These are phyloP conservation scores for Bradynema listronoti DNA, from an alignment of 1,140 invertebrate species.

Conservation along the genomic window DNA sequence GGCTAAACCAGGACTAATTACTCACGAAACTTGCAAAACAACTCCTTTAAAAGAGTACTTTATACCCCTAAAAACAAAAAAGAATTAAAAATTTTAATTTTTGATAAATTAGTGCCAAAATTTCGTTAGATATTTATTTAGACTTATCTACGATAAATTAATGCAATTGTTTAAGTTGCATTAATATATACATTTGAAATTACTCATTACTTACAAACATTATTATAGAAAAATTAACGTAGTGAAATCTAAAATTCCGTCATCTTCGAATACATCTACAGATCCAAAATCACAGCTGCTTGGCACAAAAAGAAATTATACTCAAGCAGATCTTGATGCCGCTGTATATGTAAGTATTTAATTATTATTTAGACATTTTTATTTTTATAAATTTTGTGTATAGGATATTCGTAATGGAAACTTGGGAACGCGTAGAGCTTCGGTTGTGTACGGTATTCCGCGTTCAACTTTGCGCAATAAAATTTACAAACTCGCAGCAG, in stretches of 20 bases:
- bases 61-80: too few species aligned
- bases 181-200: background rate
- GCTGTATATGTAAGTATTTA: slow-evolving; percentile 16
- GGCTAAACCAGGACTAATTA: too few species aligned
- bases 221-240: background rate
- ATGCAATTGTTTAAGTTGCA: background rate
- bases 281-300: slow-evolving; percentile 8
- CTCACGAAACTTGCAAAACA: too few species aligned
- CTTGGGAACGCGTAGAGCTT: slow-evolving; percentile 79
- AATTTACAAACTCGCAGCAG: slow-evolving; percentile 75
- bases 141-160: background rate
- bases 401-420: slow-evolving; percentile 84
- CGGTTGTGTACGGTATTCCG: slow-evolving; percentile 87
- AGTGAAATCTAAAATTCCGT: background rate
- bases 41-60: too few species aligned
- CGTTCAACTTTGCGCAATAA: slow-evolving; percentile 88
- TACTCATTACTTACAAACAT: background rate
- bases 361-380: background rate
- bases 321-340: slow-evolving; percentile 26
- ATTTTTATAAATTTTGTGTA: slow-evolving; percentile 59
- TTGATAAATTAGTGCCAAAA: background rate
- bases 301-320: slow-evolving; percentile 21
- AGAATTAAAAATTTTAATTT: too few species aligned
- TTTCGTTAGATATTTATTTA: background rate
- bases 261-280: background rate